These are phyloP conservation scores for Drosophila subquinaria DNA, from an alignment of 2,888 invertebrate species.

Conservation along the genomic window DNA sequence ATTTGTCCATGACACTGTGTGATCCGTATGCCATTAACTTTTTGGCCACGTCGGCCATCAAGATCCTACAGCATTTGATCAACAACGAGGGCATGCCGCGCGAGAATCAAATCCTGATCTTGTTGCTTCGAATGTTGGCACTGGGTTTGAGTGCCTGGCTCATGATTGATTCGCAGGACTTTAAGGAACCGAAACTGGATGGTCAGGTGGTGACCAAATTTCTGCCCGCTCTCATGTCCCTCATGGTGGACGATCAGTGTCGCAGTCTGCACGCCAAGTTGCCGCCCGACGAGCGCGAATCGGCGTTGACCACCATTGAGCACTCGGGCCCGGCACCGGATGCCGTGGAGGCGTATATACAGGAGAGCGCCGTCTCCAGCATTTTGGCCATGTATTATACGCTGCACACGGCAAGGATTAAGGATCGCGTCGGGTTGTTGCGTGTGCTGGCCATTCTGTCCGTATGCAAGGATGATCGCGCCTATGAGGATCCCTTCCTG, in stretches of 20 bases:
- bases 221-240: conserved; percentile 95
- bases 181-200: conserved; percentile 97
- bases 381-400: conserved; percentile 98
- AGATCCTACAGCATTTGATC: conserved; percentile 95
- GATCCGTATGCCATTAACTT: conserved; percentile 99
- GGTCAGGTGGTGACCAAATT: conserved; percentile 97
- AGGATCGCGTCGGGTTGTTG: conserved; percentile 92
- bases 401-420: conserved; percentile 92
- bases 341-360: conserved; percentile 96
- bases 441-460: conserved; percentile 95
- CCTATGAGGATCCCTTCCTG: conserved; percentile 97
- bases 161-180: conserved; percentile 98
- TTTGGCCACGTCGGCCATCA: conserved; percentile 95
- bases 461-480: conserved; percentile 95
- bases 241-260: conserved; percentile 96
- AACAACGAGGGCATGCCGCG: conserved; percentile 95
- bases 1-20: conserved; percentile 98
- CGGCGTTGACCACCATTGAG: conserved; percentile 96
- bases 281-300: conserved; percentile 96
- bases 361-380: conserved; percentile 96
- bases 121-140: conserved; percentile 95
- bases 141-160: conserved; percentile 97
- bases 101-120: conserved; percentile 95
- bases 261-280: conserved; percentile 92
- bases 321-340: conserved; percentile 97